phyloP scores from a whole-genome alignment of 1,140 invertebrate genomes.

The Brachystomella parvula region DNA sequence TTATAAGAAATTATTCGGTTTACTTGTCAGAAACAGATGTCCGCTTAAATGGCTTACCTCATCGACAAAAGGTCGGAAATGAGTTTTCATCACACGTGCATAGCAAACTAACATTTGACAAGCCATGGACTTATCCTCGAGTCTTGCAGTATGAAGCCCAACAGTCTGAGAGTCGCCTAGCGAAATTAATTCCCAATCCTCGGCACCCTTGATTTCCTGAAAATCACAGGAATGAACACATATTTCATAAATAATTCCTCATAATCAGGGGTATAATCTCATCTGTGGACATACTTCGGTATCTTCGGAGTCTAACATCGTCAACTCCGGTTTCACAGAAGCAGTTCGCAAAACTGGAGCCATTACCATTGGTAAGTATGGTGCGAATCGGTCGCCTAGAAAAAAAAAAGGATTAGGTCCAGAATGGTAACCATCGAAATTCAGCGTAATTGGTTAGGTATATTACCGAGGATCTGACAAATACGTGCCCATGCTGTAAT shows the following conservation, averaged over 20 bases:
- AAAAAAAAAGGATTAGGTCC: slow-evolving; percentile 9
- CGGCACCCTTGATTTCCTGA: slow-evolving; percentile 69
- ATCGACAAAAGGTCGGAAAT: slow-evolving; percentile 36
- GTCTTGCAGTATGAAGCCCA: slow-evolving; percentile 76
- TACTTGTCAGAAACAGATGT: background rate
- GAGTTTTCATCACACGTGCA: slow-evolving; percentile 79
- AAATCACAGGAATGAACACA: background rate
- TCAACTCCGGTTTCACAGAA: slow-evolving; percentile 92
- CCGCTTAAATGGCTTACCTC: too few relatives aligned
- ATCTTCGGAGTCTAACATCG: slow-evolving; percentile 88
- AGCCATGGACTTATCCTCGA: slow-evolving; percentile 98
- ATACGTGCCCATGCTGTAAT: slow-evolving; percentile 98
- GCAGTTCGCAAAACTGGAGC: slow-evolving; percentile 91
- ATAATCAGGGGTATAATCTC: slow-evolving; percentile 16
- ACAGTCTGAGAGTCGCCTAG: slow-evolving; percentile 93
- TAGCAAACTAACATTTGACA: slow-evolving; percentile 99
- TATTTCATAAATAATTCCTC: background rate
- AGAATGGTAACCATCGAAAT: background rate
- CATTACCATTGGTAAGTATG: slow-evolving; percentile 96
- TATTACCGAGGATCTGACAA: slow-evolving; percentile 85
- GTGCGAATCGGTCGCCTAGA: slow-evolving; percentile 80
- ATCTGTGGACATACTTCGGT: slow-evolving; percentile 50
- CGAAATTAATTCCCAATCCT: slow-evolving; percentile 97
- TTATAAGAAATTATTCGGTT: background rate
- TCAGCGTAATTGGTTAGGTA: background rate